phyloP scores from a whole-genome alignment of 2,113 vertebrate genomes.

The Indicator indicator region DNA sequence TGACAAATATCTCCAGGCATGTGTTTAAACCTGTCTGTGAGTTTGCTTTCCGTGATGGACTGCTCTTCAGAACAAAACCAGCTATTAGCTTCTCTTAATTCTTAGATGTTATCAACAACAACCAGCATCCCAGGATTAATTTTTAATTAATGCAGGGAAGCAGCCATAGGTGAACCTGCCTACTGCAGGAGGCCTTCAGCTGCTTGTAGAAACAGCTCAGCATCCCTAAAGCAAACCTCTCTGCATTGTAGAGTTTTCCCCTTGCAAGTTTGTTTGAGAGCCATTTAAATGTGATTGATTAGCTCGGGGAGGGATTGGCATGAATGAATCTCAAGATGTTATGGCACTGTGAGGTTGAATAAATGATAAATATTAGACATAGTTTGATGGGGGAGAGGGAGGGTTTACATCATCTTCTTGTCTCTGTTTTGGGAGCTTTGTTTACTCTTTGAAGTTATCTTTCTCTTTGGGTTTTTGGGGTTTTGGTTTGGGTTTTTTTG shows the following conservation, averaged over 20 bases:
- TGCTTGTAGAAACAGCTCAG: background rate
- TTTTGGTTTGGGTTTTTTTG: too few species aligned
- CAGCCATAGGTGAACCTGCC: background rate
- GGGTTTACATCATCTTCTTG: background rate
- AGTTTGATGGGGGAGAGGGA: background rate
- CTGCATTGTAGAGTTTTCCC: background rate
- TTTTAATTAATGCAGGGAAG: background rate
- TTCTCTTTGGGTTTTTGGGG: too few species aligned
- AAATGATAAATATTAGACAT: background rate
- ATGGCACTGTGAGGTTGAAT: background rate
- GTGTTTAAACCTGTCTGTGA: background rate
- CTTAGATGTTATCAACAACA: background rate
- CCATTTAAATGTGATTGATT: background rate
- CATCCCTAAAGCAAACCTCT: background rate
- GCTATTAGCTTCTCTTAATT: background rate
- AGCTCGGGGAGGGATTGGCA: background rate
- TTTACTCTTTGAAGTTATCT: too few species aligned
- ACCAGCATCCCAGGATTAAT: background rate
- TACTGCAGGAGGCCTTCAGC: background rate
- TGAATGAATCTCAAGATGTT: background rate
- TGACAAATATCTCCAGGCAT: background rate
- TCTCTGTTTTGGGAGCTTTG: too few species aligned
- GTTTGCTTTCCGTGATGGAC: background rate
- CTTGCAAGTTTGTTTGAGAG: background rate
- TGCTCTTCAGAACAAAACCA: background rate